Conservation (phyloP, 2,888 invertebrate genomes). For the Panorpa germanica region DNA sequence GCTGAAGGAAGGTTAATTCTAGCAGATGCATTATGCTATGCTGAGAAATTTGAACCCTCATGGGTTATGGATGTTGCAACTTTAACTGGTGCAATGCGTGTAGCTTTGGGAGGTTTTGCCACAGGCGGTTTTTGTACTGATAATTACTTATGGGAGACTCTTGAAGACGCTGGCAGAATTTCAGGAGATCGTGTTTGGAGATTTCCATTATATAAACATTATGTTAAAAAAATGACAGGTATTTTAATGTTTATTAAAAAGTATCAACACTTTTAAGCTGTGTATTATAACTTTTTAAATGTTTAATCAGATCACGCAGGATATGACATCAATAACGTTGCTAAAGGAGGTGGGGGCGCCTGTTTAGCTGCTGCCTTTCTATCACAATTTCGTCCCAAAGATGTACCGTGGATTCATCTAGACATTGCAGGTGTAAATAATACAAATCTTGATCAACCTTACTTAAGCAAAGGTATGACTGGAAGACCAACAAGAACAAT, state of each 20-base stretch:
- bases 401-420: conserved; percentile 46
- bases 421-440: conserved; percentile 59
- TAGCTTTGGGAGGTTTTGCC: conserved; percentile 44
- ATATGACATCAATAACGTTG: conserved; percentile 49
- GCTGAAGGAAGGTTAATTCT: conserved; percentile 58
- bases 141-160: conserved; percentile 40
- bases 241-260: too few relatives aligned
- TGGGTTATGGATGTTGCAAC: conserved; percentile 64
- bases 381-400: conserved; percentile 41
- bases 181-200: conserved; percentile 73
- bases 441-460: conserved; percentile 22
- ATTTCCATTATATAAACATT: conserved; percentile 61
- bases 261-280: too few relatives aligned
- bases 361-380: conserved; percentile 61
- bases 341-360: conserved; percentile 37
- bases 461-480: conserved; percentile 34
- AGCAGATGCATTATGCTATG: conserved; percentile 61
- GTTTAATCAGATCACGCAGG: conserved; percentile 23
- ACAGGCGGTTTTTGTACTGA: conserved; percentile 58
- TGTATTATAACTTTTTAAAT: conserved; percentile 6
- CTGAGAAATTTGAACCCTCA: conserved; percentile 41
- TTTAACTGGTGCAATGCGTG: conserved; percentile 47
- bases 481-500: conserved; percentile 46
- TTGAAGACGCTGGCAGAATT: conserved; percentile 45
- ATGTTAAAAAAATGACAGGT: conserved; percentile 36